These are phyloP conservation scores for Copsychus sechellarum DNA, from an alignment of 2,113 vertebrate genomes.

Conservation along the genomic window DNA sequence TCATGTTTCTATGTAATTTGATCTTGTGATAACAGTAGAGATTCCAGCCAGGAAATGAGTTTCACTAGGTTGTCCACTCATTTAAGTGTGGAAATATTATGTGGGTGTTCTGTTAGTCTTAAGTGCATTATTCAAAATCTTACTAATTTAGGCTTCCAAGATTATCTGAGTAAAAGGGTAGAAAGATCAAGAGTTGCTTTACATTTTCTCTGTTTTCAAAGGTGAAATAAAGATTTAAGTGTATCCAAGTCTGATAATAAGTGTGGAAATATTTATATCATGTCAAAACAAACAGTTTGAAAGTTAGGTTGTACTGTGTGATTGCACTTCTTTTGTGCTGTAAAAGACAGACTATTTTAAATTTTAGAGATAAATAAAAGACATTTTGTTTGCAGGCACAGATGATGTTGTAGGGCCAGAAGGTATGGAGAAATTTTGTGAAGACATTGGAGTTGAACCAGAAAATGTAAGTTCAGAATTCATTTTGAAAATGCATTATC, in stretches of 20 bases:
- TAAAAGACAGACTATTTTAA: not conserved
- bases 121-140: not conserved
- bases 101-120: not conserved
- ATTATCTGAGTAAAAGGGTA: not conserved
- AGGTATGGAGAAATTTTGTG: constrained; percentile 99
- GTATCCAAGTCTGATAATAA: not conserved
- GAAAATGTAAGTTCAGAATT: constrained; percentile 88
- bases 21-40: not conserved
- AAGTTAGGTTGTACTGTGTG: not conserved
- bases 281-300: not conserved
- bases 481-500: not conserved
- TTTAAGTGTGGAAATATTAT: not conserved
- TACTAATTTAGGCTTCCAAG: not conserved
- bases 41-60: not conserved
- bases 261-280: not conserved
- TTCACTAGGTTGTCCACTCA: not conserved
- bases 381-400: constrained; percentile 76
- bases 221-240: not conserved
- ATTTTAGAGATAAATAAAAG: not conserved
- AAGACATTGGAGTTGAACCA: constrained; percentile 98
- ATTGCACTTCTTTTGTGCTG: not conserved
- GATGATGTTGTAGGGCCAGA: constrained; percentile 96
- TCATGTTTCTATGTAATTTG: not conserved
- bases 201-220: not conserved
- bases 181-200: not conserved